phyloP scores from a whole-genome alignment of 2,888 invertebrate species.

The Sarcophaga subvicina region DNA sequence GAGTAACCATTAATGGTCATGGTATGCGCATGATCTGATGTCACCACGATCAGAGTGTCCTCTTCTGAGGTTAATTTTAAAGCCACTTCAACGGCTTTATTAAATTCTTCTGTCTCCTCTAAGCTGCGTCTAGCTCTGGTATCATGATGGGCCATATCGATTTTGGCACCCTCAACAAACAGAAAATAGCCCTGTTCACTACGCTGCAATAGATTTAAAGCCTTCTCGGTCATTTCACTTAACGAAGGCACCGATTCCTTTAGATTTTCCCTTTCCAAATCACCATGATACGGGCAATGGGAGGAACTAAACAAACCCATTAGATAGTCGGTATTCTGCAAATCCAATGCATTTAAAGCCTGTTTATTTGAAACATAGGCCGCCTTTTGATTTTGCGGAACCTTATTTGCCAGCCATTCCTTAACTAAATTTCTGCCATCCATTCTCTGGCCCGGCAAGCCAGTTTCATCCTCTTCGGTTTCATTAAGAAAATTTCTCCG shows the following conservation, averaged over 20 bases:
- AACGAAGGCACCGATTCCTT: conserved; percentile 84
- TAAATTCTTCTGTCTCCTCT: conserved; percentile 90
- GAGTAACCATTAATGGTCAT: conserved; percentile 90
- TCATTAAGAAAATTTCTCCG: conserved; percentile 74
- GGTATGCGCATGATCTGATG: conserved; percentile 90
- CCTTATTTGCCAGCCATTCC: conserved; percentile 83
- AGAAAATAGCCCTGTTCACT: conserved; percentile 86
- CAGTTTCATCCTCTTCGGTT: conserved; percentile 82
- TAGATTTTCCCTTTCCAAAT: conserved; percentile 81
- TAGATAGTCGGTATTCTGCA: conserved; percentile 82
- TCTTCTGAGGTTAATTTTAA: conserved; percentile 83
- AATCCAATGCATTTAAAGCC: conserved; percentile 76
- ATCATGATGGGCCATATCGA: conserved; percentile 84
- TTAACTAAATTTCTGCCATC: conserved; percentile 87
- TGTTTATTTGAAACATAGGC: conserved; percentile 76
- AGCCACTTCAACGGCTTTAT: conserved; percentile 86
- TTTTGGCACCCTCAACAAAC: conserved; percentile 85
- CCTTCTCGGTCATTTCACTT: conserved; percentile 86
- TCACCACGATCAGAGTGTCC: conserved; percentile 90
- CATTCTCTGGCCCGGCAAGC: conserved; percentile 83
- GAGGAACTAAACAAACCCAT: conserved; percentile 83
- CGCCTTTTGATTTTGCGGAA: conserved; percentile 72
- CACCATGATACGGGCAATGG: conserved; percentile 84
- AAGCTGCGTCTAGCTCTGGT: conserved; percentile 86
- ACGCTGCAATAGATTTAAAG: conserved; percentile 84